Evolutionary conservation across 2,797 vertebrate genomes (phyloP).

Genomic region (Kryptolebias ocellatus): DNA sequence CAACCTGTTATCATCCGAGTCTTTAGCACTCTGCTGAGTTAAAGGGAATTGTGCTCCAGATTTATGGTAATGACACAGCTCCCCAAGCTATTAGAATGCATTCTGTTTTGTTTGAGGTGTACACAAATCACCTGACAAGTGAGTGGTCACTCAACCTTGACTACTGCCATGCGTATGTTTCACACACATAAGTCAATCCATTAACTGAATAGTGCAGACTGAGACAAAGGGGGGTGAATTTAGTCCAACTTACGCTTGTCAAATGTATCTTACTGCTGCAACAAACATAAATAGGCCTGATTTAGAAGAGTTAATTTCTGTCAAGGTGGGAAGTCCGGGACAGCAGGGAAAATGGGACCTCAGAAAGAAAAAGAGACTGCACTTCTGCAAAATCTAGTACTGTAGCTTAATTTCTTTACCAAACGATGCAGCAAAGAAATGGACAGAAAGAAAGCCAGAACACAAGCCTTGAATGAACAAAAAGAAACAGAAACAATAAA

Average conservation of each 20-base stretch:
- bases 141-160: slow-evolving; percentile 69
- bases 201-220: slow-evolving; percentile 26
- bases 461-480: slow-evolving; percentile 57
- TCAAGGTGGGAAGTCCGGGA: slow-evolving; percentile 40
- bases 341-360: slow-evolving; percentile 45
- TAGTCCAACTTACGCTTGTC: slow-evolving; percentile 22
- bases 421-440: slow-evolving; percentile 61
- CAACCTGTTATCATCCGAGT: slow-evolving; percentile 73
- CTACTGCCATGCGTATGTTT: slow-evolving; percentile 32
- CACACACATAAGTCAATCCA: slow-evolving; percentile 50
- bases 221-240: slow-evolving; percentile 2
- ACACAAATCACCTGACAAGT: slow-evolving; percentile 72
- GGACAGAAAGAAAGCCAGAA: slow-evolving; percentile 61
- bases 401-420: slow-evolving; percentile 70
- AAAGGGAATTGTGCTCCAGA: slow-evolving; percentile 62
- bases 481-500: slow-evolving; percentile 64
- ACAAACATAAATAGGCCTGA: slow-evolving; percentile 38
- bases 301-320: slow-evolving; percentile 35
- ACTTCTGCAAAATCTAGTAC: slow-evolving; percentile 76
- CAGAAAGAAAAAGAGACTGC: slow-evolving; percentile 72
- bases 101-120: slow-evolving; percentile 60
- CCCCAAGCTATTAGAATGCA: slow-evolving; percentile 65
- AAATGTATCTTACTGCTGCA: slow-evolving; percentile 46
- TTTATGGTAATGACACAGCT: slow-evolving; percentile 69
- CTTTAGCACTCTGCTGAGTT: slow-evolving; percentile 72